Percentiles rank a stretch among this genome's conserved stretches.
These are phyloP conservation scores for Phragmatobia fuliginosa DNA, from an alignment of 2,888 invertebrate species.

Conservation along the genomic window DNA sequence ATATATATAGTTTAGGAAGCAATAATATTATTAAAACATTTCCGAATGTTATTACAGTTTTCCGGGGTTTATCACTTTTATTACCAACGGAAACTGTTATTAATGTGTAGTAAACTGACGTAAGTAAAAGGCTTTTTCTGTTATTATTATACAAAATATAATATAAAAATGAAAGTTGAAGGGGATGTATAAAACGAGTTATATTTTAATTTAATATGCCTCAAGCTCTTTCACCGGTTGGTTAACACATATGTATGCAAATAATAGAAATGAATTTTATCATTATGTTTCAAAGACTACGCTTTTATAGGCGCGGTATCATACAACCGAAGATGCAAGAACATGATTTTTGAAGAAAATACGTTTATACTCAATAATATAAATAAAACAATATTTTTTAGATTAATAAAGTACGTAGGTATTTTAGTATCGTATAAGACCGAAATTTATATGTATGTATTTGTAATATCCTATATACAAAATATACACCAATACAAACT, in stretches of 20 bases:
- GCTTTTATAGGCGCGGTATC: not conserved
- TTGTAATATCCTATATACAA: no score
- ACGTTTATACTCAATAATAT: no score
- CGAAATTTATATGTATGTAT: no score
- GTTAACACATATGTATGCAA: not conserved
- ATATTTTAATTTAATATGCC: not conserved
- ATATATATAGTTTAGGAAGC: constrained; percentile 17
- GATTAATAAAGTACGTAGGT: no score
- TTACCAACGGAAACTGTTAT: constrained; percentile 17
- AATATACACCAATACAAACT: not conserved
- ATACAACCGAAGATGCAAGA: not conserved
- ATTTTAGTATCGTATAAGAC: no score
- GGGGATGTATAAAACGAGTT: not conserved
- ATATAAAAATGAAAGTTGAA: constrained; percentile 5
- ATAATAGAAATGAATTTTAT: not conserved
- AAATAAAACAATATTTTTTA: no score
- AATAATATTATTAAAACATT: constrained; percentile 15
- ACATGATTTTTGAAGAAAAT: not conserved
- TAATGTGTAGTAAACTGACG: not conserved
- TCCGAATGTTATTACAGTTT: constrained; percentile 2
- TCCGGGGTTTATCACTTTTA: constrained; percentile 11
- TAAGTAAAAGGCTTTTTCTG: constrained; percentile 4
- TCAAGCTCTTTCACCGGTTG: not conserved
- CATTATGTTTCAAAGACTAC: not conserved
- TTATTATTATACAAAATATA: not conserved